These are phyloP conservation scores for Hypsibius dujardini DNA, from an alignment of 1,140 invertebrate species.

Conservation along the genomic window DNA sequence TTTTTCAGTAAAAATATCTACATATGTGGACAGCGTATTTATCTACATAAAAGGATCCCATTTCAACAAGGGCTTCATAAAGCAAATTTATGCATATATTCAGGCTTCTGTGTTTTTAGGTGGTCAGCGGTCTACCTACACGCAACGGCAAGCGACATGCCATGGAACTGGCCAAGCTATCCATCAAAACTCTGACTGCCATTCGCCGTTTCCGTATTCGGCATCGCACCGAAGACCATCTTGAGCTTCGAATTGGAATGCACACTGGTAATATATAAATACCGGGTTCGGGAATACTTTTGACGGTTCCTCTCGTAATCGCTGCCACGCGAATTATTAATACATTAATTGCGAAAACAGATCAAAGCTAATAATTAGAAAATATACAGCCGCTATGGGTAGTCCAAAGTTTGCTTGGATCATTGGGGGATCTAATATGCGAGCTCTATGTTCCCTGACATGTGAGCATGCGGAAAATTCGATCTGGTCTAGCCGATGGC, in stretches of 20 bases:
- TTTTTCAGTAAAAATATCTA: neutral
- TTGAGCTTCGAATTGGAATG: slow-evolving; percentile 81
- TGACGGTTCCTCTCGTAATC: too few relatives aligned
- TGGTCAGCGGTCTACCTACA: slow-evolving; percentile 42
- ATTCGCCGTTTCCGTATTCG: slow-evolving; percentile 74
- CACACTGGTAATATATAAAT: slow-evolving; percentile 51
- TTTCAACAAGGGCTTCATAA: neutral
- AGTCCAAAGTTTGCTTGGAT: neutral
- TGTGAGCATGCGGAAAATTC: too few relatives aligned
- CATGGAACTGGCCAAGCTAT: slow-evolving; percentile 53
- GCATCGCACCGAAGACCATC: slow-evolving; percentile 63
- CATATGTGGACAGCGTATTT: neutral
- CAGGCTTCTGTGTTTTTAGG: neutral
- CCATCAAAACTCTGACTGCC: slow-evolving; percentile 61
- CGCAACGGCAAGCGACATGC: slow-evolving; percentile 42
- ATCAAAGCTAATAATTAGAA: too few relatives aligned
- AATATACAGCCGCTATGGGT: slow-evolving; percentile 20
- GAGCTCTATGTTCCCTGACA: too few relatives aligned
- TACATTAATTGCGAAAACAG: too few relatives aligned
- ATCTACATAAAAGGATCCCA: neutral
- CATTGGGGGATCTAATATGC: too few relatives aligned
- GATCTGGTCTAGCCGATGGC: neutral
- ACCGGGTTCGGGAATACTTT: too few relatives aligned
- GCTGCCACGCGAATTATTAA: too few relatives aligned
- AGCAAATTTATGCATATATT: too few relatives aligned